Evolutionary conservation across 2,113 vertebrate species (phyloP), one percentile per base, ranked within the genome.

Genomic region (Tupaia chinensis): DNA sequence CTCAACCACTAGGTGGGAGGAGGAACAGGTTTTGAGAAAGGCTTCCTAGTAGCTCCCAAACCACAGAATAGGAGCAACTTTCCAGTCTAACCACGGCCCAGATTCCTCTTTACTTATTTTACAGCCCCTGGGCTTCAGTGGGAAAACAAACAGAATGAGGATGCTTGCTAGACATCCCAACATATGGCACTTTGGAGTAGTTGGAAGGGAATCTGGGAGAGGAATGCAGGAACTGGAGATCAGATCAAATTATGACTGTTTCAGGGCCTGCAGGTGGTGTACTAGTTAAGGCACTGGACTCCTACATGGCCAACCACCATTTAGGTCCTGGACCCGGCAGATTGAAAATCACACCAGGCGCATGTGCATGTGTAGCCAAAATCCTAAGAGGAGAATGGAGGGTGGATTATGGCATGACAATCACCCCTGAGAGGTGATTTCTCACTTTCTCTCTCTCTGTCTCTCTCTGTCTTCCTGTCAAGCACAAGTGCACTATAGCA

Each of bases 111-210:
- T 65, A 53, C 58, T 95, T 89, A 66, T 94, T 70, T 83, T 86
- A 4, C 54, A 66, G 84, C 79, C 84, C 56, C 14, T 74, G 23
- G 53, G 61, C 54, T 92, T 96, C 61, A 56, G 1, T 16, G 56
- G 89, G 66, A 81, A 95, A 87, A 81, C 22, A 65, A 92, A 93
- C 70, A 91, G 72, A 91, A 58, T 73, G 88, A 80, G 72, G 56
- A 61, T 77, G 83, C 63, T 89, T 96, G 73, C 27, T 89, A 92
- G 88, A 81, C 2, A 68, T 56, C 20, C 73, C 10, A n/a, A 60
- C 29, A 65, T 70, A 69, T 29, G 63, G 80, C 54, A 25, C 27
- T 82, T 53, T 58, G n/a, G 65, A 54, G 60, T 66, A 29, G 91
- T 77, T 86, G 76, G 84, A 73, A 60, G 23, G 12, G 25, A 90